phyloP scores from a whole-genome alignment of 2,888 invertebrate species.

The Penaeus monodon region DNA sequence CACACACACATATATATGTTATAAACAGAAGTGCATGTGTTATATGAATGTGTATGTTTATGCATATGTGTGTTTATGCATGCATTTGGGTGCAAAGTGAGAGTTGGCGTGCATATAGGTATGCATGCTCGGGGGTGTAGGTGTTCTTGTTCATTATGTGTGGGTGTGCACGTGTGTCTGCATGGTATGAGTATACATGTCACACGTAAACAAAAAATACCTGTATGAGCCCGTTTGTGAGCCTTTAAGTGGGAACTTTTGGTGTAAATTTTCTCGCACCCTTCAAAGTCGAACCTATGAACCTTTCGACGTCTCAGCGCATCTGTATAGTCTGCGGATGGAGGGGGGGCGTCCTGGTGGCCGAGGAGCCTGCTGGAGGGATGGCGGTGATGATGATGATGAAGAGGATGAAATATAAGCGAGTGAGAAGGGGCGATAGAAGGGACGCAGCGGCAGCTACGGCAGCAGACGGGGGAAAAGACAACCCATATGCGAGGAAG shows the following conservation, averaged over 20 bases:
- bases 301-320: conserved; percentile 75
- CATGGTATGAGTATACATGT: too few relatives aligned
- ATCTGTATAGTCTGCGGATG: conserved; percentile 62
- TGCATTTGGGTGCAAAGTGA: too few relatives aligned
- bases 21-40: too few relatives aligned
- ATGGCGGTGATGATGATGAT: conserved; percentile 59
- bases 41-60: too few relatives aligned
- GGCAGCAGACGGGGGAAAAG: conserved; percentile 45
- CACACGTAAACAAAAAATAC: conserved; percentile 71
- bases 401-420: conserved; percentile 58
- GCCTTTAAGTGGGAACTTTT: conserved; percentile 94
- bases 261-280: conserved; percentile 92
- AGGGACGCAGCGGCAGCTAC: conserved; percentile 47
- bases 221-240: conserved; percentile 93
- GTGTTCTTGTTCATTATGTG: too few relatives aligned
- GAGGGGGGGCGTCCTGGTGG: conserved; percentile 55
- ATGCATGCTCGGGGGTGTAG: too few relatives aligned
- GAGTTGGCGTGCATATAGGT: too few relatives aligned
- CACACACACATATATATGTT: too few relatives aligned
- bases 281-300: conserved; percentile 90
- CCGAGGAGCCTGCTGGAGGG: conserved; percentile 52
- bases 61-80: too few relatives aligned
- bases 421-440: conserved; percentile 52
- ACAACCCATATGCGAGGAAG: conserved; percentile 31
- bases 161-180: too few relatives aligned